Percentiles rank a stretch among this genome's conserved stretches.
Evolutionary conservation across 2,888 invertebrate species (phyloP).

Genomic region (Rhopalosiphum nymphaeae): DNA sequence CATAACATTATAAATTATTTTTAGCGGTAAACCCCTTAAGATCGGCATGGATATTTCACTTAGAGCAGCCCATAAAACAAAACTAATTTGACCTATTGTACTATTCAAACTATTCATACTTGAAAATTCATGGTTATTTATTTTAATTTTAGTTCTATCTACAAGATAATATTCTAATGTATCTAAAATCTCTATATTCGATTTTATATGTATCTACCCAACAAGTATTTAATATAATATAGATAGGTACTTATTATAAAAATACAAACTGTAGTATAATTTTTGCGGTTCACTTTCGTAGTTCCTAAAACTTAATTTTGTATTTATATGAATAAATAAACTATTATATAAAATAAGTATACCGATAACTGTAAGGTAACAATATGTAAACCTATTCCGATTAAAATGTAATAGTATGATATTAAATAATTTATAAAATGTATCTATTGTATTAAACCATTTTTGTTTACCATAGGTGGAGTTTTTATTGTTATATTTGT

Average conservation of each 20-base stretch:
- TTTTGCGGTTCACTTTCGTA: background rate
- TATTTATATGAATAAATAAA: background rate
- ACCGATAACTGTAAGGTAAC: background rate
- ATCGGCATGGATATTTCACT: background rate
- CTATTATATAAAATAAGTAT: background rate
- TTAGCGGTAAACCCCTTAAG: background rate
- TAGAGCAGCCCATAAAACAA: background rate
- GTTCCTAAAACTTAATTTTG: background rate
- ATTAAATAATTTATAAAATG: background rate
- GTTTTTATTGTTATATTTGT: constrained; percentile 98
- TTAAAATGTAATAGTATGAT: background rate
- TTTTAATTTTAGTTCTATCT: background rate
- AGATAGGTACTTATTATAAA: background rate
- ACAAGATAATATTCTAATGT: background rate
- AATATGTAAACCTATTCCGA: background rate
- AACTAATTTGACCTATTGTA: background rate
- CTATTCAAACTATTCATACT: background rate
- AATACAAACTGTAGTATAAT: background rate
- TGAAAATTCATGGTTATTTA: background rate
- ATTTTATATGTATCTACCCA: background rate
- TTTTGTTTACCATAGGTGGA: constrained; percentile 73
- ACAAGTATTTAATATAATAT: background rate
- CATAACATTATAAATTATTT: background rate
- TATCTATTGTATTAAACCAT: background rate
- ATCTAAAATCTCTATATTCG: background rate